These are phyloP conservation scores for Apodemus speciosus DNA, from an alignment of 2,113 vertebrate species.

Conservation along the genomic window DNA sequence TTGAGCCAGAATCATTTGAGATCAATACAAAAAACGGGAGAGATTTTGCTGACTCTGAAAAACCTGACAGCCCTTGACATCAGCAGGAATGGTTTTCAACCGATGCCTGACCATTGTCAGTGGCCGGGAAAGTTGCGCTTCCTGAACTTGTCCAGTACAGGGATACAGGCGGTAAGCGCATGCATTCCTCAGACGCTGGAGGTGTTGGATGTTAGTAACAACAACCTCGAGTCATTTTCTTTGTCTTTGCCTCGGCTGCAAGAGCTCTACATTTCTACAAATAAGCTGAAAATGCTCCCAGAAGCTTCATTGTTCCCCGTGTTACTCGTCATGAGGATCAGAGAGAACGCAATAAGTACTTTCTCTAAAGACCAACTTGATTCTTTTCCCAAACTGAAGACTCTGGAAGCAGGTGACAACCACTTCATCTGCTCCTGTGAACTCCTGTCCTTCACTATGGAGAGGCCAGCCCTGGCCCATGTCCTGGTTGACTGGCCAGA, in stretches of 20 bases:
- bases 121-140: constrained; percentile 88
- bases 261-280: constrained; percentile 90
- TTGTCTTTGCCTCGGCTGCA: constrained; percentile 84
- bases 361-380: constrained; percentile 85
- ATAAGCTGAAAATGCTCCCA: constrained; percentile 89
- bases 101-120: constrained; percentile 84
- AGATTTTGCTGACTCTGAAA: constrained; percentile 78
- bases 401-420: constrained; percentile 88
- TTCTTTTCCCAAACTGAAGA: constrained; percentile 81
- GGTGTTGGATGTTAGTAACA: constrained; percentile 91
- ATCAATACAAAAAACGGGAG: constrained; percentile 73
- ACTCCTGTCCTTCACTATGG: constrained; percentile 87
- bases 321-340: constrained; percentile 84
- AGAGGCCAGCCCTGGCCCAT: background rate
- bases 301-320: constrained; percentile 79
- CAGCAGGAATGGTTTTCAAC: constrained; percentile 87
- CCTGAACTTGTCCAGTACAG: constrained; percentile 90
- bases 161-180: constrained; percentile 78
- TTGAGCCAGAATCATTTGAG: constrained; percentile 86
- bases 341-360: constrained; percentile 86
- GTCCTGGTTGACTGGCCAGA: constrained; percentile 82
- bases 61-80: constrained; percentile 88
- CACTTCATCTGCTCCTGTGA: constrained; percentile 92
- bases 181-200: constrained; percentile 88
- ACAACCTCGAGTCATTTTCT: constrained; percentile 86